Base-by-base conservation (phyloP, 2,888 invertebrate genomes). In the Ormia ochracea region DNA sequence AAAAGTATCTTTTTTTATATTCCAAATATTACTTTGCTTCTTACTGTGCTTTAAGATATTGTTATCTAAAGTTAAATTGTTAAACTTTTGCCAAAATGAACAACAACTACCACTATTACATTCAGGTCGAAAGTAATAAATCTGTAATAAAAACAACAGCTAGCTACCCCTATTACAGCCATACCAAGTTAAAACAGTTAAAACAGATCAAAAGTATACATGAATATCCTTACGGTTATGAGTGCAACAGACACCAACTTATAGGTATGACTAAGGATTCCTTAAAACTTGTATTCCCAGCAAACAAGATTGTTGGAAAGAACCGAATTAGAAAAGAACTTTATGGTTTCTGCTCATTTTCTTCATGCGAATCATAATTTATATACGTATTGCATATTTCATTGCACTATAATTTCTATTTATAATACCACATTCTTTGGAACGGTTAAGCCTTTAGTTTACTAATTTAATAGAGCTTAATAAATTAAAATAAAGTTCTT, bases 11-110 rank as follows among this genome's bases (percentile, higher is more conserved):
- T 52, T 17, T 31, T 17, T 26, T n/a, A n/a, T n/a, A n/a, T n/a
- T n/a, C n/a, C n/a, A n/a, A n/a, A n/a, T n/a, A n/a, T 26, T 5
- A 23, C 10, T n/a, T 12, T 26, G 23, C n/a, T 0, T 23, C 9
- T 14, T n/a, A n/a, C n/a, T n/a, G 7, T 50, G 1, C 26, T 26
- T 48, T 50, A 26, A 70, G 75, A 72, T 80, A 54, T 61, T 66
- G 33, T 80, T 80, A 72, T 68, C 66, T 72, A 56, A 56, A 80
- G 63, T 63, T 76, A 68, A 54, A 26, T 50, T 14, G n/a, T 68
- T 48, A 45, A 61, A 56, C 36, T 66, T 52, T 61, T 59, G 63
- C 79, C 75, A 70, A 66, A 76, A 50, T 5, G 33, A 28, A 33
- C 38, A 52, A 58, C 31, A 65, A 21, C 21, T 23, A 33, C 41